Conservation (phyloP, 1,140 invertebrate species). For the Teleogryllus occipitalis region DNA sequence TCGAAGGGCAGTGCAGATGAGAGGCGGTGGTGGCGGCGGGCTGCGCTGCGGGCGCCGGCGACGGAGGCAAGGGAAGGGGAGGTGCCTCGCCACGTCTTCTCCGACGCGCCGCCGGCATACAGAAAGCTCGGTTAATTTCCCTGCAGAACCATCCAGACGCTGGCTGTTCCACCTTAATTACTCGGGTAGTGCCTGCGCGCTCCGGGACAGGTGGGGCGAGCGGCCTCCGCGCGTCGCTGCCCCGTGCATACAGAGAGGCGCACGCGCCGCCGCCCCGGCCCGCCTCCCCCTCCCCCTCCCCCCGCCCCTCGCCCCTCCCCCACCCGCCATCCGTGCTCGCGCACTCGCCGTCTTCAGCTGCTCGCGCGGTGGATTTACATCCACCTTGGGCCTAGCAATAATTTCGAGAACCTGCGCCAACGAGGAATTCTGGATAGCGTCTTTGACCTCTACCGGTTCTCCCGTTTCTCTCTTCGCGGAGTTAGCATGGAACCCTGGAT, state of each 20-base stretch:
- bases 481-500: too few relatives aligned
- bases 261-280: too few relatives aligned
- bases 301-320: neutral
- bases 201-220: neutral
- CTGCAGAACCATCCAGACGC: constrained; percentile 2
- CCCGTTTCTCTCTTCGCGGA: too few relatives aligned
- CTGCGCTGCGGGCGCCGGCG: neutral
- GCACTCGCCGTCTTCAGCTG: neutral
- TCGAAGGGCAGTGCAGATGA: neutral
- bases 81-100: neutral
- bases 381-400: too few relatives aligned
- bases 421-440: too few relatives aligned
- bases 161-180: neutral
- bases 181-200: constrained; percentile 1
- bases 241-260: neutral
- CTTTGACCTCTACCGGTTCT: too few relatives aligned
- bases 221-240: neutral
- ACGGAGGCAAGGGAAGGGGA: neutral
- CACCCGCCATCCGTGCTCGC: neutral
- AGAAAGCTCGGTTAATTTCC: neutral
- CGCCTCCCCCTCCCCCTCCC: too few relatives aligned
- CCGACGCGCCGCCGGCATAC: neutral
- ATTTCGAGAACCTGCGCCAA: too few relatives aligned
- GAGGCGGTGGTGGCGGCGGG: neutral
- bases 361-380: too few relatives aligned